phyloP scores from a whole-genome alignment of 1,140 invertebrate species.

The Dreissena polymorpha region DNA sequence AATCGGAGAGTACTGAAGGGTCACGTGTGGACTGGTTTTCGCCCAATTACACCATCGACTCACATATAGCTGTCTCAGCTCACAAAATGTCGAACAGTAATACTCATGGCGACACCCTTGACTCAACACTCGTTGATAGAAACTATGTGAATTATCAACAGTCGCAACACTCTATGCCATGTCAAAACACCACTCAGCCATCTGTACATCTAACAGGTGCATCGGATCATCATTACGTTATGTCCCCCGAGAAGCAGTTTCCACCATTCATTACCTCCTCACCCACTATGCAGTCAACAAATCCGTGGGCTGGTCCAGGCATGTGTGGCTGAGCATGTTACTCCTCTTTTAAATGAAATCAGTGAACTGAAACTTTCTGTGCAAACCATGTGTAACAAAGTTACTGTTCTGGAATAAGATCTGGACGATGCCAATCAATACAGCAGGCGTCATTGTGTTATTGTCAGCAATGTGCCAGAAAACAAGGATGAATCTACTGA shows the following conservation, averaged over 20 bases:
- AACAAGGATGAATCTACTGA: conserved; percentile 9
- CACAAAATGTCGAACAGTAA: background rate
- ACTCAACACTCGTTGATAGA: background rate
- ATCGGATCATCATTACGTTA: too few relatives aligned
- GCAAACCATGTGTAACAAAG: background rate
- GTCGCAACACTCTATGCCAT: too few relatives aligned
- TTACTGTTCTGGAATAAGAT: conserved; percentile 5
- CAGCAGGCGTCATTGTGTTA: background rate
- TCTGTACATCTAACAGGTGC: too few relatives aligned
- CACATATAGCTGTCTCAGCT: background rate
- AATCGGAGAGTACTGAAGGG: background rate
- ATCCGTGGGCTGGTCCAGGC: background rate
- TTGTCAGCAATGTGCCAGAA: background rate
- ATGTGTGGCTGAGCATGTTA: background rate
- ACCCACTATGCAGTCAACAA: background rate
- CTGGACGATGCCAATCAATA: conserved; percentile 11
- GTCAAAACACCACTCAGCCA: too few relatives aligned
- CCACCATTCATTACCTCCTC: too few relatives aligned
- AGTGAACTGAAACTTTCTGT: background rate
- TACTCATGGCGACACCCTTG: background rate
- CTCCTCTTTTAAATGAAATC: background rate
- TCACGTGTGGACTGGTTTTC: background rate
- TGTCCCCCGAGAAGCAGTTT: too few relatives aligned
- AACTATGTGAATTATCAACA: too few relatives aligned
- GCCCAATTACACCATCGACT: background rate